A percentile compares a stretch with the other conserved stretches of the same genome.
Conservation (phyloP, 2,797 vertebrate genomes). For the Pachyuromys duprasi region DNA sequence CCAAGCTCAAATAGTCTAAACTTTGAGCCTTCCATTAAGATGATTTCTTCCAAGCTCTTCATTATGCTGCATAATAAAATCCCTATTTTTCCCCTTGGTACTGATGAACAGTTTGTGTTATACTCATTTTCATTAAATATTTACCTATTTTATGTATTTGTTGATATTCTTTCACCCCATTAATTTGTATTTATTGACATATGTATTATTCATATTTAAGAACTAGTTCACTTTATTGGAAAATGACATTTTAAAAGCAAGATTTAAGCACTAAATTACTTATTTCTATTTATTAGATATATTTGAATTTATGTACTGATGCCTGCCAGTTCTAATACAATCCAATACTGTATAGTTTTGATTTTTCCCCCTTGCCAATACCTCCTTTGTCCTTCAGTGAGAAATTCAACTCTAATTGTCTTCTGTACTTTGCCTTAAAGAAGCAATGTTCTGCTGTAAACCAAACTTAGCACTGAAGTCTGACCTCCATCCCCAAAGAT, state of each 20-base stretch:
- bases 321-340: not conserved
- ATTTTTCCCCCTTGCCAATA: not conserved
- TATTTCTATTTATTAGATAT: slow-evolving; percentile 29
- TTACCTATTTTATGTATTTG: not conserved
- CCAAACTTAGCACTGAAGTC: not conserved
- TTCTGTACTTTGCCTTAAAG: slow-evolving; percentile 2
- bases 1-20: not conserved
- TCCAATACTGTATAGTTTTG: not conserved
- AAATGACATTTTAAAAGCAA: not conserved
- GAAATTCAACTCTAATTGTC: not conserved
- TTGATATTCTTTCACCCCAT: not conserved
- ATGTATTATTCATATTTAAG: not conserved
- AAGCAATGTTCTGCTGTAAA: not conserved
- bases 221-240: not conserved
- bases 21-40: not conserved
- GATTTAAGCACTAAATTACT: not conserved
- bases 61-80: not conserved
- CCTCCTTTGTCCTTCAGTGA: not conserved
- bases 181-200: not conserved
- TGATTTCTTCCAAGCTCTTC: not conserved
- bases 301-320: not conserved
- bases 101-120: not conserved
- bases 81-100: not conserved
- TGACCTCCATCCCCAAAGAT: not conserved
- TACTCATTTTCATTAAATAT: not conserved